Percentiles rank a stretch among this genome's conserved stretches.
Evolutionary conservation across 2,797 vertebrate genomes (phyloP).

Genomic region (Crax fasciolata): DNA sequence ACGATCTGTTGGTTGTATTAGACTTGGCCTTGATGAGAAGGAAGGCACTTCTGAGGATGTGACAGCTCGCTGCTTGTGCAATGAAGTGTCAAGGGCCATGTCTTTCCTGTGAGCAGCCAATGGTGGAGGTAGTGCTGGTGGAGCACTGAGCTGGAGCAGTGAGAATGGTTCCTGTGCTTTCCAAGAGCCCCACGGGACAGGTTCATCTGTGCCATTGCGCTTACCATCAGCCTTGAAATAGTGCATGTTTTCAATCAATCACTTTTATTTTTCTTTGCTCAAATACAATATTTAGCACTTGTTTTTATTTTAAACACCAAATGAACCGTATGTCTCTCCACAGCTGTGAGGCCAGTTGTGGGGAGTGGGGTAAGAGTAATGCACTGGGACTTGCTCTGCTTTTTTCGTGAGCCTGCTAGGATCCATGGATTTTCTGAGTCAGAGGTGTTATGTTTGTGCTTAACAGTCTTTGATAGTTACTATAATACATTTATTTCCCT

Average conservation of each 20-base stretch:
- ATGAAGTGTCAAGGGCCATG: background rate
- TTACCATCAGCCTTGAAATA: background rate
- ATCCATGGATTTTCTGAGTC: background rate
- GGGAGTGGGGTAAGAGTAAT: background rate
- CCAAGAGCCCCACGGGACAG: rapidly evolving
- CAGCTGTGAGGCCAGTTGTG: background rate
- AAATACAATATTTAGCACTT: background rate
- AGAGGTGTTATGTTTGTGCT: background rate
- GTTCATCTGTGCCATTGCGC: background rate
- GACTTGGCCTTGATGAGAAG: background rate
- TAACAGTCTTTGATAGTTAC: background rate
- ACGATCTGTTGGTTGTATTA: background rate
- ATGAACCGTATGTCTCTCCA: background rate
- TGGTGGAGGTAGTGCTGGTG: rapidly evolving
- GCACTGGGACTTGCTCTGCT: background rate
- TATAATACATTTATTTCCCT: background rate
- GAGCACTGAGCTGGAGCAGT: background rate
- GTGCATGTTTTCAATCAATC: background rate
- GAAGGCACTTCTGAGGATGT: background rate
- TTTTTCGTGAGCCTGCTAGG: background rate
- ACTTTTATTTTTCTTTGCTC: background rate
- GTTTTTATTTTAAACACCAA: background rate
- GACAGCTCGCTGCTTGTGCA: background rate
- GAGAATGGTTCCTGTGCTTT: background rate
- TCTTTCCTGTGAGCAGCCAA: background rate